phyloP scores from a whole-genome alignment of 2,113 vertebrate species.

The Cepphus grylle region DNA sequence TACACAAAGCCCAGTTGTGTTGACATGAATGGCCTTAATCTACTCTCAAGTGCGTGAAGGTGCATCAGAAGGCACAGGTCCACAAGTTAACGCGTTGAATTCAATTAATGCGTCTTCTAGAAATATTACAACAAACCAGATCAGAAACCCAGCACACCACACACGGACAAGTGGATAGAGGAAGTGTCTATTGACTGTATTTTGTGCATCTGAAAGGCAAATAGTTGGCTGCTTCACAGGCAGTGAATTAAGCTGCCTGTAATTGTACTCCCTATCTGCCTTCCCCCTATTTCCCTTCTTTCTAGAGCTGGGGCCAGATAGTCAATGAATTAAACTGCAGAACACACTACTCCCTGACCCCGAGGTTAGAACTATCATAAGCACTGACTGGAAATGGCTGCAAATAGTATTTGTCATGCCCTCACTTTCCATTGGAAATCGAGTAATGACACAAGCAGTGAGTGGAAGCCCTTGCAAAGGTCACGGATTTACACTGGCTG shows the following conservation, averaged over 20 bases:
- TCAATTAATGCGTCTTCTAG: not conserved
- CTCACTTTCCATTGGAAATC: slow-evolving; percentile 53
- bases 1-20: not conserved
- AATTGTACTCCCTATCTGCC: not conserved
- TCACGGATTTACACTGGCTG: not conserved
- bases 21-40: not conserved
- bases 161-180: not conserved
- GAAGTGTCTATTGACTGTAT: not conserved
- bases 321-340: slow-evolving; percentile 16
- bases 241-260: not conserved
- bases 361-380: not conserved
- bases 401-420: slow-evolving; percentile 4
- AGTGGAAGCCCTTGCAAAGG: not conserved
- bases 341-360: slow-evolving; percentile 4
- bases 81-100: not conserved
- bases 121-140: not conserved
- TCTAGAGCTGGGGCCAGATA: not conserved
- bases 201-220: not conserved
- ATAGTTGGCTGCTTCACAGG: not conserved
- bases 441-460: not conserved
- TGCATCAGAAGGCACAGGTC: not conserved
- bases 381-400: slow-evolving; percentile 16
- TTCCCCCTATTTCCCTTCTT: not conserved
- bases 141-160: not conserved
- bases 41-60: not conserved